Percentiles rank a stretch among this genome's conserved stretches.
These are phyloP conservation scores for Staurois parvus DNA, from an alignment of 2,797 vertebrate species.

Conservation along the genomic window DNA sequence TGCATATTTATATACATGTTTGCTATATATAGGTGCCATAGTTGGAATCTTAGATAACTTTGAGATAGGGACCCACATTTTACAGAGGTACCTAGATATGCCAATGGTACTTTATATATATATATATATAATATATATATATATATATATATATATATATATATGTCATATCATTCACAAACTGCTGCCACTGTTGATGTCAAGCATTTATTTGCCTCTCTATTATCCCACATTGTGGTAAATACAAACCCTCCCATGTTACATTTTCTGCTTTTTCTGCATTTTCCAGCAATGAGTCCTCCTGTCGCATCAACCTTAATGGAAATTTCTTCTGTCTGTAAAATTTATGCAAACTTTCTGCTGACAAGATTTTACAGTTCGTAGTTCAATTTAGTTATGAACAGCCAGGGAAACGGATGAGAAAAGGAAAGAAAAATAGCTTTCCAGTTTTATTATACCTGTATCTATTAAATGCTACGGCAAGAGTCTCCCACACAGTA, in stretches of 20 bases:
- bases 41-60: too few species aligned
- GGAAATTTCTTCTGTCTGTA: constrained; percentile 40
- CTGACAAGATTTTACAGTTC: constrained; percentile 58
- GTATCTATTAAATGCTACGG: constrained; percentile 49
- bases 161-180: too few species aligned
- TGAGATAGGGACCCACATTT: too few species aligned
- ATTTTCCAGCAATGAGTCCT: constrained; percentile 34
- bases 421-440: constrained; percentile 49
- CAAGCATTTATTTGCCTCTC: too few species aligned
- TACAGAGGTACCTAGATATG: too few species aligned
- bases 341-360: constrained; percentile 53
- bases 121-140: too few species aligned
- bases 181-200: too few species aligned
- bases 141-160: too few species aligned
- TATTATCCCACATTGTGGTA: constrained; percentile 3
- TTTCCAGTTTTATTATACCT: constrained; percentile 55
- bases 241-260: constrained; percentile 11
- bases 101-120: too few species aligned
- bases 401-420: constrained; percentile 38
- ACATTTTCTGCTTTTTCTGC: constrained; percentile 31
- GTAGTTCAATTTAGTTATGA: constrained; percentile 58
- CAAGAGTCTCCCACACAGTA: constrained; percentile 37
- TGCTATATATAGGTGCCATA: too few species aligned
- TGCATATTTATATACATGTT: too few species aligned
- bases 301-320: constrained; percentile 43